Percentiles rank a stretch among this genome's conserved stretches.
Conservation (phyloP, 2,888 invertebrate species). For the Heteromyza rotundicornis region DNA sequence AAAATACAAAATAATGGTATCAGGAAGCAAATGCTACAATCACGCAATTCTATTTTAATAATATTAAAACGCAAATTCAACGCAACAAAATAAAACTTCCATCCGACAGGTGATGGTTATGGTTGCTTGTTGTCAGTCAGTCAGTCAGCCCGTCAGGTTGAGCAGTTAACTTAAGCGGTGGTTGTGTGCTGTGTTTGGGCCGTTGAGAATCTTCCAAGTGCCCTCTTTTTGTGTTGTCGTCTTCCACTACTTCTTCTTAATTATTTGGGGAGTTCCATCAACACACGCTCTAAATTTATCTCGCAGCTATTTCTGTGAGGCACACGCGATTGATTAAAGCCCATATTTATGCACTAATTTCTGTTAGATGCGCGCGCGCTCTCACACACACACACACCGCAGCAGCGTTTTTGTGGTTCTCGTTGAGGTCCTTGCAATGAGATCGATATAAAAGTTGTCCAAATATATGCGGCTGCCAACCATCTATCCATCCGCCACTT, state of each 20-base stretch:
- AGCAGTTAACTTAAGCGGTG: too few species aligned
- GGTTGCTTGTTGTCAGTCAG: too few species aligned
- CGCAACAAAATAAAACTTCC: slow-evolving; percentile 15
- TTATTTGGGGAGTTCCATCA: too few species aligned
- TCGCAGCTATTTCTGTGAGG: slow-evolving; percentile 20
- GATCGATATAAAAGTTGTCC: slow-evolving; percentile 42
- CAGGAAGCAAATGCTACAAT: slow-evolving; percentile 57
- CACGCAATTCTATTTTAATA: slow-evolving; percentile 43
- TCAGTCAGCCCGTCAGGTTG: too few species aligned
- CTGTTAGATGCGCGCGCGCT: slow-evolving; percentile 36
- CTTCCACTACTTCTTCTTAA: background rate
- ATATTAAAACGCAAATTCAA: slow-evolving; percentile 7
- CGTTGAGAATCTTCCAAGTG: too few species aligned
- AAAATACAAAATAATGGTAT: slow-evolving; percentile 9
- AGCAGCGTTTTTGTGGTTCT: background rate
- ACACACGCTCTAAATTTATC: slow-evolving; percentile 12
- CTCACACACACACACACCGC: slow-evolving; percentile 21
- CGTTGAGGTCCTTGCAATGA: slow-evolving; percentile 3
- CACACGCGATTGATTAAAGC: slow-evolving; percentile 33
- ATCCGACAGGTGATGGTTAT: slow-evolving; percentile 1
- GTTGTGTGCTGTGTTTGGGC: too few species aligned
- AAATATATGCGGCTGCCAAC: background rate
- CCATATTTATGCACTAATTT: slow-evolving; percentile 35
- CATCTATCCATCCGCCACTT: background rate
- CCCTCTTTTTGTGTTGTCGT: background rate